Conservation (phyloP, 2,888 invertebrate genomes). For the Pedicia rivosa region DNA sequence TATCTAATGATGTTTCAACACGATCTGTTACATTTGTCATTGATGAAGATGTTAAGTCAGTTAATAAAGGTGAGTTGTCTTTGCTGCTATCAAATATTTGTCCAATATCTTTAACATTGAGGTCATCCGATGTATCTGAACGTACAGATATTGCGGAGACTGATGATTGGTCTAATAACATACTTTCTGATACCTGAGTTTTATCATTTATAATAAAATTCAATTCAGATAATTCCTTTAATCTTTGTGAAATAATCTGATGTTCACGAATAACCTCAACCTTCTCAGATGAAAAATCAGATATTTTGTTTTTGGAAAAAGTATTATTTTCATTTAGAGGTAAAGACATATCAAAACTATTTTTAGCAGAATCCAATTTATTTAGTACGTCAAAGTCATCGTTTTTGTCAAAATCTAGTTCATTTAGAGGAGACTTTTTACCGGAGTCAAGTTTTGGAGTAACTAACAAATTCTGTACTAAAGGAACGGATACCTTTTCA, state of each 20-base stretch:
- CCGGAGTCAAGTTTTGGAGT: no score
- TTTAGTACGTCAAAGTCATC: no score
- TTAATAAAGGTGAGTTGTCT: conserved; percentile 5
- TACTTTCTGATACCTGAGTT: conserved; percentile 4
- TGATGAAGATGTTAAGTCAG: conserved; percentile 7
- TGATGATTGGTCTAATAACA: neutral
- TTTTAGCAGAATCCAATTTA: no score
- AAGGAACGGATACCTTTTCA: no score
- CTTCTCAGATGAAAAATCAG: no score
- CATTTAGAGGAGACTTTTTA: no score
- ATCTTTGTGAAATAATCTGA: neutral
- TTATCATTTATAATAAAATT: conserved; percentile 8
- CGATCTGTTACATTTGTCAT: conserved; percentile 8
- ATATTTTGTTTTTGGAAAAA: no score
- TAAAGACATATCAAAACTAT: no score
- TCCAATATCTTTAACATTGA: neutral
- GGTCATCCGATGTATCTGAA: conserved; percentile 10
- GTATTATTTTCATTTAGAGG: no score
- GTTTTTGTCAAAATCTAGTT: no score
- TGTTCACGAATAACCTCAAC: no score
- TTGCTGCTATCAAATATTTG: conserved; percentile 4
- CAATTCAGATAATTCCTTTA: conserved; percentile 5
- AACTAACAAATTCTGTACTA: no score
- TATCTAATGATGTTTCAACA: conserved; percentile 1
- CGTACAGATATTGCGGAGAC: conserved; percentile 8